These are phyloP conservation scores for Hylaeus anthracinus DNA, from an alignment of 1,140 invertebrate species.

Conservation along the genomic window DNA sequence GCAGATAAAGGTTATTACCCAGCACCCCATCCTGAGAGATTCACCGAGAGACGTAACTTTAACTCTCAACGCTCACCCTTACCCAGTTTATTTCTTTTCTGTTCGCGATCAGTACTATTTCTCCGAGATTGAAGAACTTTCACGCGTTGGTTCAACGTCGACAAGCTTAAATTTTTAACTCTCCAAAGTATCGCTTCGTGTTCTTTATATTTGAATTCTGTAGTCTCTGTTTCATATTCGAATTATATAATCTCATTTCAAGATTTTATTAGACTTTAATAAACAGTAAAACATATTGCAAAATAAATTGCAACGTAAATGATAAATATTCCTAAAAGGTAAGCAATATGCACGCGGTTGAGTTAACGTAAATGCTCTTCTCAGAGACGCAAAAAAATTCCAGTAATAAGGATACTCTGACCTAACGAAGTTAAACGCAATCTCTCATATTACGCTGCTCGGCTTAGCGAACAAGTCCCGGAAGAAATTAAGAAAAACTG, in stretches of 20 bases:
- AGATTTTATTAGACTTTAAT: too few relatives aligned
- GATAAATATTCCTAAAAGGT: too few relatives aligned
- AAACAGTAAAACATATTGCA: too few relatives aligned
- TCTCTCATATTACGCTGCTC: constrained; percentile 17
- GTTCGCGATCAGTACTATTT: neutral
- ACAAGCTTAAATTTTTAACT: neutral
- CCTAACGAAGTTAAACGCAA: constrained; percentile 25
- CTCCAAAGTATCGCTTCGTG: too few relatives aligned
- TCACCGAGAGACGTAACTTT: constrained; percentile 12
- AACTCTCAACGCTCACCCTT: constrained; percentile 9
- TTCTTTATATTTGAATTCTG: too few relatives aligned
- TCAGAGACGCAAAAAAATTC: neutral
- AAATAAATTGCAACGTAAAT: too few relatives aligned
- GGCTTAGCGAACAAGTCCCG: constrained; percentile 11
- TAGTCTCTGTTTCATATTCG: too few relatives aligned
- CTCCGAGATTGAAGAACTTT: neutral
- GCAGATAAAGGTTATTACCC: constrained; percentile 66
- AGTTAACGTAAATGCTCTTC: neutral
- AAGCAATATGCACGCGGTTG: neutral
- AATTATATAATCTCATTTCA: too few relatives aligned
- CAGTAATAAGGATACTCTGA: neutral
- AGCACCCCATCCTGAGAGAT: constrained; percentile 13
- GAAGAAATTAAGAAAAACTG: constrained; percentile 29
- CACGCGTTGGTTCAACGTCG: neutral
- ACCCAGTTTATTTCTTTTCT: constrained; percentile 23